Base-by-base conservation (phyloP, 1,140 invertebrate species). In the Papilio helenus region DNA sequence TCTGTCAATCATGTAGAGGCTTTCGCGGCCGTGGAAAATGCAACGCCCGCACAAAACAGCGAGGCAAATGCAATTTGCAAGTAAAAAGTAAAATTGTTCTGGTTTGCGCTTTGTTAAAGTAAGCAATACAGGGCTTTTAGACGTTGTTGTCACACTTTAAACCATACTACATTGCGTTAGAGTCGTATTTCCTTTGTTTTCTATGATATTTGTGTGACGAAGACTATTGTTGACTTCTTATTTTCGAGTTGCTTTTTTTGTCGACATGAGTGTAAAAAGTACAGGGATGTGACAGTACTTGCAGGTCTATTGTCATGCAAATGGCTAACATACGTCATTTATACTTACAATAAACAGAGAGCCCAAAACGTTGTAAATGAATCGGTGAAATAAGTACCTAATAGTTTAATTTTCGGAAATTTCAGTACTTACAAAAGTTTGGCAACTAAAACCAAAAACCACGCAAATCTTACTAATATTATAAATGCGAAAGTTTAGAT, bases 291-390 rank as follows among this genome's bases (percentile, higher is more conserved):
- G 23, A 51, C 18, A 74, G 44, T 76, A 49, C 51, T 76, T 29
- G 73, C 8, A 9, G 26, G n/a, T 76, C 73, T 76, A 76, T 76
- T 76, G 49, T 76, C 49, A 76, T 18, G 73, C 49, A 76, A 76
- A 74, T 74, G 5, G 9, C 44, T 49, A 1, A 68, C 12, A 68
- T 34, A 58, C 20, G 20, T 23, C 20, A 16, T 16, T 1, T 29
- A 7, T 16, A 20, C 12, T 65, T 16, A 65, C 29, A 68, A 68
- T 29, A 29, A 3, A 29, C 12, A 1, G 26, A 26, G 2, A 26
- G 10, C 20, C 58, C 23, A 61, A 61, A 61, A 23, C 4, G 9
- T 61, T 61, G 9, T 55, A 20, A 55, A 8, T 18, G n/a, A 51
- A 51, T 18, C 18, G 16, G 49, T 51, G n/a, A 51, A 51, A 46